A percentile compares a stretch with the other conserved stretches of the same genome.
Conservation (phyloP, 2,797 vertebrate species). For the Fundulus diaphanus region DNA sequence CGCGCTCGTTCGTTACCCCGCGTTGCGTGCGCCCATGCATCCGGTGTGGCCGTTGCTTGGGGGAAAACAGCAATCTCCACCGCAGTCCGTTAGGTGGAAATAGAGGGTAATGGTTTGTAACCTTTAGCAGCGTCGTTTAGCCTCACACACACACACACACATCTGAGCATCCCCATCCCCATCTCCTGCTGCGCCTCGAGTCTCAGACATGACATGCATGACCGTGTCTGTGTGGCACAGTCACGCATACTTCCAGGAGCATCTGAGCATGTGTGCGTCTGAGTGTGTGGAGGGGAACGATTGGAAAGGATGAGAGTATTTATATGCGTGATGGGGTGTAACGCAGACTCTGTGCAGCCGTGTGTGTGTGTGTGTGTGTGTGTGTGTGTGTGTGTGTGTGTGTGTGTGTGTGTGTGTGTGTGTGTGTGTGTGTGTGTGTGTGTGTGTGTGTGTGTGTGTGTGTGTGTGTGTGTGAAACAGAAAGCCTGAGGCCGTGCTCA, state of each 20-base stretch:
- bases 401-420: conserved; percentile 49
- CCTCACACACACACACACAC: conserved; percentile 28
- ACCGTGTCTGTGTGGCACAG: conserved; percentile 59
- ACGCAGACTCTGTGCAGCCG: conserved; percentile 23
- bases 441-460: conserved; percentile 21
- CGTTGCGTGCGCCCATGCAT: conserved; percentile 4
- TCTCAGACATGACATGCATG: conserved; percentile 71
- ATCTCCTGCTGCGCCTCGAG: conserved; percentile 45
- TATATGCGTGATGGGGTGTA: conserved; percentile 50
- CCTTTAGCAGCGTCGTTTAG: conserved; percentile 47
- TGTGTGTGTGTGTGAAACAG: conserved; percentile 59
- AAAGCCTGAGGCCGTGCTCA: conserved; percentile 75
- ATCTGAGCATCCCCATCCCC: conserved; percentile 23
- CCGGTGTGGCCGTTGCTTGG: no score
- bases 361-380: conserved; percentile 26
- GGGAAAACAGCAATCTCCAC: not conserved
- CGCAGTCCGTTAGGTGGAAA: conserved; percentile 22
- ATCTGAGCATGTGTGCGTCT: conserved; percentile 51
- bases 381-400: conserved; percentile 48
- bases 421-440: no score
- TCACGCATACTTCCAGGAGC: conserved; percentile 64
- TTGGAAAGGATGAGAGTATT: conserved; percentile 50
- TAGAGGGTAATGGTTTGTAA: conserved; percentile 52
- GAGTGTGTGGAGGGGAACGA: conserved; percentile 32
- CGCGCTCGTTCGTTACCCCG: not conserved